Percentiles rank a stretch among this genome's conserved stretches.
phyloP scores from a whole-genome alignment of 2,113 vertebrate genomes.

The Carlito syrichta region DNA sequence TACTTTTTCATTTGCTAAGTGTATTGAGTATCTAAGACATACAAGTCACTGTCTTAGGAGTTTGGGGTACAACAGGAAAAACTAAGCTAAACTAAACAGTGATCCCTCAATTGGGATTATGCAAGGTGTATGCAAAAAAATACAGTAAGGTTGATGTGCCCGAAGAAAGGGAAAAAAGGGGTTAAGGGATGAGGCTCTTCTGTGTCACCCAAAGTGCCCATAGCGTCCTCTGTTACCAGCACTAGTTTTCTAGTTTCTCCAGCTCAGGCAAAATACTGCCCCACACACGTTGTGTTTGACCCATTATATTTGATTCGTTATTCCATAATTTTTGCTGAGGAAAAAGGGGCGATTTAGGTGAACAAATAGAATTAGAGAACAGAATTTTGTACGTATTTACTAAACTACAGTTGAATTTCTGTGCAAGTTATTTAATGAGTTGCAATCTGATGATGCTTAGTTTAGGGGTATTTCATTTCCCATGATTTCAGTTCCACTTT shows the following conservation, averaged over 20 bases:
- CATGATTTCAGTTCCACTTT: background rate
- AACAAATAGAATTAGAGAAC: background rate
- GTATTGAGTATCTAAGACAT: background rate
- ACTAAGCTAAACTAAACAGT: background rate
- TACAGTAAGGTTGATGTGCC: background rate
- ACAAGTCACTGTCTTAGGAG: background rate
- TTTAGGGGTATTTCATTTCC: background rate
- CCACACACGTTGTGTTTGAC: background rate
- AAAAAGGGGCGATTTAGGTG: background rate
- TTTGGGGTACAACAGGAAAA: background rate
- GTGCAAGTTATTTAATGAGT: background rate
- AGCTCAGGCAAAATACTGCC: background rate
- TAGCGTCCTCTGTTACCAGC: accelerated
- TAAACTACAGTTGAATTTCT: background rate
- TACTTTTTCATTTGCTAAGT: background rate
- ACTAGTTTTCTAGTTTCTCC: background rate
- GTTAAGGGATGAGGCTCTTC: accelerated
- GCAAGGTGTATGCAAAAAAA: background rate
- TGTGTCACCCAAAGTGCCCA: accelerated
- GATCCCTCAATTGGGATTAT: background rate
- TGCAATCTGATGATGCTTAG: background rate
- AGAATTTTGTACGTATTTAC: accelerated
- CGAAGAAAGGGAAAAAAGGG: background rate
- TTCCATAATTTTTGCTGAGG: background rate
- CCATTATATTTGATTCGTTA: background rate